Evolutionary conservation across 2,888 invertebrate species (phyloP).

Genomic region (Quadroppia sp.): DNA sequence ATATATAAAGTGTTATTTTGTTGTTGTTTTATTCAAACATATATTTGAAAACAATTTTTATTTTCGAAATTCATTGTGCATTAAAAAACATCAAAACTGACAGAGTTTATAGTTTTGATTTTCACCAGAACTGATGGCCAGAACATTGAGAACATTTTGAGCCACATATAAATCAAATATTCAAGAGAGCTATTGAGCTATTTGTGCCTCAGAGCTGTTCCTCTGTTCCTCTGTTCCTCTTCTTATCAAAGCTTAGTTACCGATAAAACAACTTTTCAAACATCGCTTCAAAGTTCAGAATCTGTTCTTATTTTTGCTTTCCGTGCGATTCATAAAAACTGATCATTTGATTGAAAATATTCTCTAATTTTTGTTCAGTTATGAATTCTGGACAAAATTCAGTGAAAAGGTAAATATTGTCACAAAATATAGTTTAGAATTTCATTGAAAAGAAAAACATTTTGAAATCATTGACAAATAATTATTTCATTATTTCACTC

Average conservation of each 20-base stretch:
- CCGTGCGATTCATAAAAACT: background rate
- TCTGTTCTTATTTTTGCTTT: conserved; percentile 5
- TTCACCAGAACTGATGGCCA: no score
- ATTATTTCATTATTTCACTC: conserved; percentile 14
- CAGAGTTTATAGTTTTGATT: no score
- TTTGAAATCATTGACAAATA: no score
- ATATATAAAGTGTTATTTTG: no score
- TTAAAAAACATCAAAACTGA: no score
- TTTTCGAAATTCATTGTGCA: no score
- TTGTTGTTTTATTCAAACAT: no score
- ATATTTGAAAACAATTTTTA: no score
- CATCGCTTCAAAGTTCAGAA: conserved; percentile 16
- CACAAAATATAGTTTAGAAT: no score
- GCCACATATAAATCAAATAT: conserved; percentile 6
- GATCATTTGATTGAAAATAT: background rate
- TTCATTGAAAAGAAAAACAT: no score
- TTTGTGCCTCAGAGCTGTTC: conserved; percentile 21
- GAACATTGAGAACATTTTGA: background rate
- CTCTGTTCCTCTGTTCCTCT: no score
- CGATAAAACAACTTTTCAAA: conserved; percentile 25
- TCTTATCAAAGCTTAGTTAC: conserved; percentile 25
- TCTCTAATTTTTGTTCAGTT: background rate
- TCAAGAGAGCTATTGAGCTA: conserved; percentile 4
- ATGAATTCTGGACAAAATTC: background rate
- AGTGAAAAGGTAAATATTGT: conserved; percentile 1